Percentiles rank a stretch among this genome's conserved stretches.
Evolutionary conservation across 1,140 invertebrate genomes (phyloP).

Genomic region (Diprion similis): DNA sequence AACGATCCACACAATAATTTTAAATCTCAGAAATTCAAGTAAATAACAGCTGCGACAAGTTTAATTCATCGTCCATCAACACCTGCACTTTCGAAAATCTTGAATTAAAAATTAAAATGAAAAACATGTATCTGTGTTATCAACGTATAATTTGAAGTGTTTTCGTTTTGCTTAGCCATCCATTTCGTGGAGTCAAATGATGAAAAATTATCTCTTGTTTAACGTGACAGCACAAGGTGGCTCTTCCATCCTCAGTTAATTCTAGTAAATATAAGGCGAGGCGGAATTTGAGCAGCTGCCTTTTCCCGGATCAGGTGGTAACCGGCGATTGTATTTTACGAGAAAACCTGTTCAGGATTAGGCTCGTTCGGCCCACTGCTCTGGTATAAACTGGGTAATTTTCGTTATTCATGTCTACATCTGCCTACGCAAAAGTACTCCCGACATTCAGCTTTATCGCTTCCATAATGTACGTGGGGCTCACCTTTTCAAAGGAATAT

Average conservation of each 20-base stretch:
- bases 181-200: no score
- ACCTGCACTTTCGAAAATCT: no score
- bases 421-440: not conserved
- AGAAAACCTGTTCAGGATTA: not conserved
- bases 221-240: no score
- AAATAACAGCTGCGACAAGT: no score
- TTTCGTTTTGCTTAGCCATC: no score
- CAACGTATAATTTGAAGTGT: no score
- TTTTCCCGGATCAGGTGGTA: not conserved
- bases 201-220: no score
- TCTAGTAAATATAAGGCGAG: not conserved
- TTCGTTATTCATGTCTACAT: not conserved
- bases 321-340: not conserved
- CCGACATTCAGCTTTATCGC: not conserved
- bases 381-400: not conserved
- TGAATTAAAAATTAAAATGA: no score
- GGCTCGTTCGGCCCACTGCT: not conserved
- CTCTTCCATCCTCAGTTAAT: not conserved
- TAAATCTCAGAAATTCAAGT: no score
- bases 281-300: not conserved
- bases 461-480: not conserved
- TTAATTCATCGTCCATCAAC: no score
- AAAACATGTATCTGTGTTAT: no score
- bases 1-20: no score
- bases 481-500: not conserved